These are phyloP conservation scores for Labrus mixtus DNA, from an alignment of 2,113 vertebrate species.

Conservation along the genomic window DNA sequence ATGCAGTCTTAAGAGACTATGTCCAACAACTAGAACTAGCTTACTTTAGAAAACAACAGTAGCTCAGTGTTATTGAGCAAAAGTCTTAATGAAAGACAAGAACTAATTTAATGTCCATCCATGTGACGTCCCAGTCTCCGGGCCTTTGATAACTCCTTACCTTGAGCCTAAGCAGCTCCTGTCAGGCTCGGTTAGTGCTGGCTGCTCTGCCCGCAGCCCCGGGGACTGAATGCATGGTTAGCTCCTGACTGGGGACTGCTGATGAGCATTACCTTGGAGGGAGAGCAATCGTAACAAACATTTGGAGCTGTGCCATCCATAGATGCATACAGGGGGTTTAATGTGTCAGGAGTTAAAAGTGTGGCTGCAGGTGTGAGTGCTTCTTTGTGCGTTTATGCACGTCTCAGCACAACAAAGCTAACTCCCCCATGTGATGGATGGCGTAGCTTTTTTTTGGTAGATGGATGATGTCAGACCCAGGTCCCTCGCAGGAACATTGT, in stretches of 20 bases:
- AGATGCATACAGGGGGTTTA: slow-evolving; percentile 22
- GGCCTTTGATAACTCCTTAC: slow-evolving; percentile 62
- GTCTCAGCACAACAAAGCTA: slow-evolving; percentile 27
- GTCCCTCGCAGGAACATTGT: slow-evolving; percentile 44
- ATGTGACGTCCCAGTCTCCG: slow-evolving; percentile 44
- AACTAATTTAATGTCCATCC: slow-evolving; percentile 40
- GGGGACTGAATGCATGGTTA: slow-evolving; percentile 70
- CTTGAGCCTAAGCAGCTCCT: slow-evolving; percentile 69
- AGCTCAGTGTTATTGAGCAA: slow-evolving; percentile 9
- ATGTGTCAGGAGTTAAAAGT: slow-evolving; percentile 16
- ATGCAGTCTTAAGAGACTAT: slow-evolving; percentile 13
- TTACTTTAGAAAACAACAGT: slow-evolving; percentile 21
- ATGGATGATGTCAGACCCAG: slow-evolving; percentile 55
- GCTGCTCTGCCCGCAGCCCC: slow-evolving; percentile 67
- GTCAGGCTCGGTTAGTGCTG: slow-evolving; percentile 74
- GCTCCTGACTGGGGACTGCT: slow-evolving; percentile 57
- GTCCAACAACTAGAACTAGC: background rate
- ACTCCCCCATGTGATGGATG: slow-evolving; percentile 57
- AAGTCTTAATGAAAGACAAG: slow-evolving; percentile 14
- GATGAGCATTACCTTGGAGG: slow-evolving; percentile 59
- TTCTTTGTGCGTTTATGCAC: slow-evolving; percentile 15
- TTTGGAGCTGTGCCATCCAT: slow-evolving; percentile 58
- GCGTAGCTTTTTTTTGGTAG: slow-evolving; percentile 20
- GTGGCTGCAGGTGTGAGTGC: slow-evolving; percentile 15
- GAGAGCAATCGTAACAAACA: slow-evolving; percentile 60